Percentiles rank a stretch among this genome's conserved stretches.
Conservation (phyloP, 2,797 vertebrate genomes). For the Sternotherus odoratus region DNA sequence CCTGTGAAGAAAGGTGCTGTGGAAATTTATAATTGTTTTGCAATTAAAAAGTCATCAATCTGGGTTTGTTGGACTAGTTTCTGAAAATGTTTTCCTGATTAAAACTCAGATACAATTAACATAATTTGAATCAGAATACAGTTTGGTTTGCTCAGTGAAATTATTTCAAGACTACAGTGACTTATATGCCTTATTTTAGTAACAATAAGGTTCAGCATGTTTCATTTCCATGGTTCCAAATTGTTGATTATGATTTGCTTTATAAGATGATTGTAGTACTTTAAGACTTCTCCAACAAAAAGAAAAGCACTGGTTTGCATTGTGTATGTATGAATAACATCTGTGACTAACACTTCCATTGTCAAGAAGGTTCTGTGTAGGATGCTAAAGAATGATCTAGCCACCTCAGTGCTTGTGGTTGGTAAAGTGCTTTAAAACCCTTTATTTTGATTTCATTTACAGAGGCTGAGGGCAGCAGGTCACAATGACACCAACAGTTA, state of each 20-base stretch:
- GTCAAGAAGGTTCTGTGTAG: not conserved
- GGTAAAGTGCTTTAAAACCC: constrained; percentile 1
- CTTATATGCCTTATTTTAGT: rapidly evolving
- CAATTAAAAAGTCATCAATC: rapidly evolving
- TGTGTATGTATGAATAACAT: not conserved
- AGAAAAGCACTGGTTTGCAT: not conserved
- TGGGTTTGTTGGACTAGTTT: not conserved
- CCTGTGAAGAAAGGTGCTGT: not conserved
- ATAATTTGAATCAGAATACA: not conserved
- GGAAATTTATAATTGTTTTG: not conserved
- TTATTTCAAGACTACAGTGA: not conserved
- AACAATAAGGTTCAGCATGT: not conserved
- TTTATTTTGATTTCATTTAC: constrained; percentile 33
- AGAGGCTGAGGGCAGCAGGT: not conserved
- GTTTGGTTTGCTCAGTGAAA: not conserved
- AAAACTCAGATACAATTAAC: not conserved
- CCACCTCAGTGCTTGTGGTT: not conserved
- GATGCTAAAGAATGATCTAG: not conserved
- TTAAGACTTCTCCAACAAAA: not conserved
- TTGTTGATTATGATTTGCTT: not conserved
- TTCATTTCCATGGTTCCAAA: not conserved
- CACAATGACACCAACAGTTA: constrained; percentile 19
- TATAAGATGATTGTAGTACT: not conserved
- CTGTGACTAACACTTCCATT: not conserved
- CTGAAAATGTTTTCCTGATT: constrained; percentile 3